Conservation (phyloP, 1,140 invertebrate genomes). For the Lasioglossum albipes region DNA sequence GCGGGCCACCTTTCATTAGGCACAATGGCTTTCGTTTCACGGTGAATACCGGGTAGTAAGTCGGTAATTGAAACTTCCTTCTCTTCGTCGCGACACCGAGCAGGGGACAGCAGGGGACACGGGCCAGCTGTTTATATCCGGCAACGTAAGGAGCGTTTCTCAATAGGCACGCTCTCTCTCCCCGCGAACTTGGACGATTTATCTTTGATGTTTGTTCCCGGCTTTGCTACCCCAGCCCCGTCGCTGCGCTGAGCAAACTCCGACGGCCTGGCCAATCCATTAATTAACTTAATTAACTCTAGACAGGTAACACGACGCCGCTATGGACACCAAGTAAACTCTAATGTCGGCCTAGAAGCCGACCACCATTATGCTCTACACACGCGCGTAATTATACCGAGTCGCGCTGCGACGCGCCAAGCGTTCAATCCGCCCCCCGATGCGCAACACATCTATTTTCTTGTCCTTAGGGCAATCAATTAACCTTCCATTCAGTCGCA, state of each 20-base stretch:
- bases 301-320: constrained; percentile 65
- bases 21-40: constrained; percentile 3
- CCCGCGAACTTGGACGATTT: constrained; percentile 66
- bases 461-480: constrained; percentile 7
- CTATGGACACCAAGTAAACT: constrained; percentile 66
- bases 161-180: constrained; percentile 35
- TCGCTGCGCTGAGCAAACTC: constrained; percentile 57
- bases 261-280: constrained; percentile 68
- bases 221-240: constrained; percentile 32
- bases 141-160: constrained; percentile 42
- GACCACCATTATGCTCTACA: constrained; percentile 40
- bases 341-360: constrained; percentile 62
- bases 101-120: too few relatives aligned
- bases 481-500: not conserved
- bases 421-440: not conserved
- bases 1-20: not conserved
- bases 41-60: not conserved
- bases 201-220: constrained; percentile 68
- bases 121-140: constrained; percentile 45
- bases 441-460: constrained; percentile 23
- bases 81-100: not conserved
- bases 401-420: constrained; percentile 9
- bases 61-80: constrained; percentile 41
- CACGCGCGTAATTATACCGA: constrained; percentile 47
- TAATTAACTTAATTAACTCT: constrained; percentile 73